Conservation (phyloP, 2,888 invertebrate genomes). For the Volucella zonaria region DNA sequence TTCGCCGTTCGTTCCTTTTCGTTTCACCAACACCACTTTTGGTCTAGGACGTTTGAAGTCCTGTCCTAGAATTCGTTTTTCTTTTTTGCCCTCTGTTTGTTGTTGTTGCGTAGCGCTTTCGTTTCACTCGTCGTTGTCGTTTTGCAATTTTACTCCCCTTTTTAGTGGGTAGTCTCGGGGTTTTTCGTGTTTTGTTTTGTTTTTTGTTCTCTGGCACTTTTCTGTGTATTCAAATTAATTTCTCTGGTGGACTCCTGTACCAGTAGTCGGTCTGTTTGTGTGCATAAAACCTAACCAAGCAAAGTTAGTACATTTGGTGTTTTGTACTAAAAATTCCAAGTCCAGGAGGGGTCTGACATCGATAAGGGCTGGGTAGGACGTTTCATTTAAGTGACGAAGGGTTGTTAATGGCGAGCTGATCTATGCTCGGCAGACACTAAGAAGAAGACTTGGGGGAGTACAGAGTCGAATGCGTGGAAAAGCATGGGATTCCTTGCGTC, state of each 20-base stretch:
- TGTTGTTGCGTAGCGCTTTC: neutral
- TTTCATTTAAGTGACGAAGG: neutral
- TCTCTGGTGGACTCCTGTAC: constrained; percentile 51
- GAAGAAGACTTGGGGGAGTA: too few relatives aligned
- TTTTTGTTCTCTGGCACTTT: constrained; percentile 9
- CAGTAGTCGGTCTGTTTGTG: constrained; percentile 22
- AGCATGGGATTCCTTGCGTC: constrained; percentile 49
- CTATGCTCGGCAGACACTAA: constrained; percentile 44
- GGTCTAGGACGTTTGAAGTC: neutral
- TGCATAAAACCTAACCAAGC: constrained; percentile 43
- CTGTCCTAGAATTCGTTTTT: constrained; percentile 39
- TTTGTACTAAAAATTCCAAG: constrained; percentile 63
- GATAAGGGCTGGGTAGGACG: constrained; percentile 44
- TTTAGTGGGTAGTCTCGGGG: too few relatives aligned
- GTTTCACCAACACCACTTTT: neutral
- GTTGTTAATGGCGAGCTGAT: constrained; percentile 18
- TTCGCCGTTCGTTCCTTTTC: constrained; percentile 31
- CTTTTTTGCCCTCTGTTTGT: constrained; percentile 42
- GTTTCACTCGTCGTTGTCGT: too few relatives aligned
- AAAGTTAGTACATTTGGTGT: constrained; percentile 55
- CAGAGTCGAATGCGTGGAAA: constrained; percentile 44
- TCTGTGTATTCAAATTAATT: constrained; percentile 66
- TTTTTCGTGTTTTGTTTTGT: constrained; percentile 23
- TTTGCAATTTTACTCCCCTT: neutral
- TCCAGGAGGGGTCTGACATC: constrained; percentile 49